A percentile compares a stretch with the other conserved stretches of the same genome.
Conservation (phyloP, 2,113 vertebrate species). For the Australoheros scitulus region DNA sequence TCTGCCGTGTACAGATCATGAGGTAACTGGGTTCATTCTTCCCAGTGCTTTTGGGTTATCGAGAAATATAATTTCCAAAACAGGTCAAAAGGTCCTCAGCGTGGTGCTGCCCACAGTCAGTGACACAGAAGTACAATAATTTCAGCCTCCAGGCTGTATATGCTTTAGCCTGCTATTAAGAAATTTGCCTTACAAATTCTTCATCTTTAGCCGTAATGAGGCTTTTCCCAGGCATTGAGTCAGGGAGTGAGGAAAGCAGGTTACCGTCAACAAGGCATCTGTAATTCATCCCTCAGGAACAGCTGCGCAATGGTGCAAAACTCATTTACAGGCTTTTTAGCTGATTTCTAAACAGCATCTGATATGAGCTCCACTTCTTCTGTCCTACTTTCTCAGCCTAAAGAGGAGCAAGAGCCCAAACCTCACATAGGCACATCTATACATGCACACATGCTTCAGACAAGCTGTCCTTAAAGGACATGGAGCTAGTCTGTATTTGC, state of each 20-base stretch:
- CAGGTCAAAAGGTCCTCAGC: background rate
- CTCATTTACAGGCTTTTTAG: conserved; percentile 60
- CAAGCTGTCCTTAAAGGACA: background rate
- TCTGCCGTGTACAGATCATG: conserved; percentile 1
- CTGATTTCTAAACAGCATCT: conserved; percentile 49
- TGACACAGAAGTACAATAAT: background rate
- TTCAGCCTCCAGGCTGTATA: background rate
- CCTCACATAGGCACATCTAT: background rate
- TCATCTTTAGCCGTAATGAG: conserved; percentile 24
- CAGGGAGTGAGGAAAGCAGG: conserved; percentile 50
- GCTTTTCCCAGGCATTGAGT: conserved; percentile 45
- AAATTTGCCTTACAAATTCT: conserved; percentile 37
- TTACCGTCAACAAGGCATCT: conserved; percentile 43
- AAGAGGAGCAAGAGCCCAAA: background rate
- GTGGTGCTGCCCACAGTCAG: background rate
- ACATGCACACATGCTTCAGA: background rate
- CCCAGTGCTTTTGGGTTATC: background rate
- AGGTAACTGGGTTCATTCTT: conserved; percentile 2
- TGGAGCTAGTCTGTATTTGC: background rate
- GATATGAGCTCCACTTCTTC: conserved; percentile 43
- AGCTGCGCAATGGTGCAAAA: conserved; percentile 48
- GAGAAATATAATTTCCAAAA: background rate
- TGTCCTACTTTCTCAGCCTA: conserved; percentile 59
- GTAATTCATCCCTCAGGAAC: conserved; percentile 63
- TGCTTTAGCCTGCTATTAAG: background rate